phyloP scores from a whole-genome alignment of 2,888 invertebrate species.

The Ophraella communa region DNA sequence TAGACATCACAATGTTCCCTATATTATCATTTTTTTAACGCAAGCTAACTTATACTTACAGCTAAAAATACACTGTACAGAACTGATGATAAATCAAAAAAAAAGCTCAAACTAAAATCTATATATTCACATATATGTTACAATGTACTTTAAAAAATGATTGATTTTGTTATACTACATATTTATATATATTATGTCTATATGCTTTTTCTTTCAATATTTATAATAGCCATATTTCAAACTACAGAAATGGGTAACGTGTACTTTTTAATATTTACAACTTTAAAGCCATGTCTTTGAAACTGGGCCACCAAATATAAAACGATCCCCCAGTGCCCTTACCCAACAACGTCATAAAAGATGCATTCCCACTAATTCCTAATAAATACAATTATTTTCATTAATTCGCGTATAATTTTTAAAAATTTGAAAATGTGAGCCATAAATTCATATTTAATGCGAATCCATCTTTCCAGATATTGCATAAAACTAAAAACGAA shows the following conservation, averaged over 20 bases:
- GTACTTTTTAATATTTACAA: constrained; percentile 50
- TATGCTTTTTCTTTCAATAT: constrained; percentile 50
- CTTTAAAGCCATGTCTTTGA: constrained; percentile 48
- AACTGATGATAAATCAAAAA: constrained; percentile 57
- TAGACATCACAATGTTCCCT: constrained; percentile 63
- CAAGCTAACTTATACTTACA: constrained; percentile 59
- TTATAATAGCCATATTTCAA: constrained; percentile 58
- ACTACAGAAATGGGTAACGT: constrained; percentile 60
- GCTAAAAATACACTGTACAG: constrained; percentile 62
- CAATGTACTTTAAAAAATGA: constrained; percentile 59
- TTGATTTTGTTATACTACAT: constrained; percentile 57
- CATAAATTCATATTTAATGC: no score
- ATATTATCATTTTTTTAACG: constrained; percentile 59
- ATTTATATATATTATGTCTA: constrained; percentile 59
- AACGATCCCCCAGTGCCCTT: constrained; percentile 19
- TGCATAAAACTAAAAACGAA: constrained; percentile 33
- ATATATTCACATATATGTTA: constrained; percentile 60
- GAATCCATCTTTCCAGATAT: background rate
- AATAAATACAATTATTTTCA: background rate
- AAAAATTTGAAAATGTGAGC: no score
- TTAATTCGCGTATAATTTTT: no score
- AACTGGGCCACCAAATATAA: constrained; percentile 39
- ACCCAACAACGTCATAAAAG: background rate
- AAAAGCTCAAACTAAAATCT: constrained; percentile 55
- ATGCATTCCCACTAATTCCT: background rate